phyloP scores from a whole-genome alignment of 2,797 vertebrate species.

The Gephyroberyx darwinii region DNA sequence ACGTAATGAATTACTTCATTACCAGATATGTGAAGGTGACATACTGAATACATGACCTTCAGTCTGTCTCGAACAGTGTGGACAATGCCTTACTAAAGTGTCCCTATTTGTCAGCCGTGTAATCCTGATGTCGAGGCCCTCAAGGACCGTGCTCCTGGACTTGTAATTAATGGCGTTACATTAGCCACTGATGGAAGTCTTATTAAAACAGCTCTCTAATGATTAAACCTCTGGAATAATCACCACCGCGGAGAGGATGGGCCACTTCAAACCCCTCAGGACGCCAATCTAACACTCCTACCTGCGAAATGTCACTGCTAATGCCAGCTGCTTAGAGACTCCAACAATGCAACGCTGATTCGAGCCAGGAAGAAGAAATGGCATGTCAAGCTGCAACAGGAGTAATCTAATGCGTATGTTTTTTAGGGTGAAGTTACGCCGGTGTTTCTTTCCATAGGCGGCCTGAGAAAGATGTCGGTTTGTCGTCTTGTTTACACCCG shows the following conservation, averaged over 20 bases:
- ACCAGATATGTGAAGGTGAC: background rate
- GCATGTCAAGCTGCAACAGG: conserved; percentile 21
- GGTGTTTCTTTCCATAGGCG: background rate
- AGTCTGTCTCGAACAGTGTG: conserved; percentile 14
- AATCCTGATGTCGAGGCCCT: conserved; percentile 58
- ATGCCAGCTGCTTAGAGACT: conserved; percentile 50
- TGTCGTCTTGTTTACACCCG: conserved; percentile 21
- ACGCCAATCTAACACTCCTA: conserved; percentile 58
- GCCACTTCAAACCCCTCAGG: conserved; percentile 60
- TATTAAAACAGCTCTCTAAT: conserved; percentile 77
- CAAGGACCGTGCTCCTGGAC: conserved; percentile 45
- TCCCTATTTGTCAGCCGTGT: conserved; percentile 45
- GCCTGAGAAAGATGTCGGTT: conserved; percentile 28
- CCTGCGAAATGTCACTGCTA: conserved; percentile 68
- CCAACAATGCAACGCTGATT: conserved; percentile 48
- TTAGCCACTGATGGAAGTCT: conserved; percentile 75
- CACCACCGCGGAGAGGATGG: conserved; percentile 50
- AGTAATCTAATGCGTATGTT: background rate
- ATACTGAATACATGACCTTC: conserved; percentile 2
- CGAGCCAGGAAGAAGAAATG: conserved; percentile 16
- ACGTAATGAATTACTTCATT: too few species aligned
- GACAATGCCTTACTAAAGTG: conserved; percentile 31
- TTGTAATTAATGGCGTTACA: conserved; percentile 70
- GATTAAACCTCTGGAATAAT: conserved; percentile 73
- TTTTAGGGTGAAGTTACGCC: background rate